Percentiles rank a stretch among this genome's conserved stretches.
phyloP scores from a whole-genome alignment of 2,888 invertebrate species.

The Torymus auratus region DNA sequence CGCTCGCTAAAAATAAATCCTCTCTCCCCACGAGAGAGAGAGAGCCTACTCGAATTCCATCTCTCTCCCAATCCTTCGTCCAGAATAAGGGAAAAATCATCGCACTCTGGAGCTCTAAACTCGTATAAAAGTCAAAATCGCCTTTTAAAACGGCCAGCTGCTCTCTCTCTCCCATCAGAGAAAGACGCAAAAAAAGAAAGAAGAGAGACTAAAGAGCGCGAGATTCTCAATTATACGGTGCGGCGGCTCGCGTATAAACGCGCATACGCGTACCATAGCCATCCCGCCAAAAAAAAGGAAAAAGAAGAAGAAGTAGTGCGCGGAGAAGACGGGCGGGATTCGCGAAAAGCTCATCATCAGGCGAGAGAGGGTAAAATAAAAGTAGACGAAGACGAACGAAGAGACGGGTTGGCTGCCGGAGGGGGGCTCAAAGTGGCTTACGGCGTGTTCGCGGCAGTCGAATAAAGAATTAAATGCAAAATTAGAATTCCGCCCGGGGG shows the following conservation, averaged over 20 bases:
- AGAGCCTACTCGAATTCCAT: slow-evolving; percentile 33
- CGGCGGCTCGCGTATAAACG: slow-evolving; percentile 27
- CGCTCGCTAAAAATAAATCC: slow-evolving; percentile 46
- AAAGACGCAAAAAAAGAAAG: not conserved
- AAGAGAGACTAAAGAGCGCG: slow-evolving; percentile 10
- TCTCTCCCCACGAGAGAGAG: too few relatives aligned
- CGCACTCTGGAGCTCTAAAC: slow-evolving; percentile 13
- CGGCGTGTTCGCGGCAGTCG: slow-evolving; percentile 62
- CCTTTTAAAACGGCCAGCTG: slow-evolving; percentile 22
- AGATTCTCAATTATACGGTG: slow-evolving; percentile 45
- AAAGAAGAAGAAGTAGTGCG: not conserved
- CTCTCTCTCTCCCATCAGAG: not conserved
- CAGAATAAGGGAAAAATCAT: too few relatives aligned
- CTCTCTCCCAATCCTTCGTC: slow-evolving; percentile 3
- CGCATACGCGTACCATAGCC: not conserved
- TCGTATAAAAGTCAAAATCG: slow-evolving; percentile 48
- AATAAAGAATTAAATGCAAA: slow-evolving; percentile 67
- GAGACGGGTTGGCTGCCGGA: not conserved
- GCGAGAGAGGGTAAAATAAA: not conserved
- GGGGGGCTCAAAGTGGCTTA: slow-evolving; percentile 58
- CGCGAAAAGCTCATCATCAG: slow-evolving; percentile 54
- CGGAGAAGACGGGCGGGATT: slow-evolving; percentile 31
- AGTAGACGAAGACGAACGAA: not conserved
- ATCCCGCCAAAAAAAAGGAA: not conserved
- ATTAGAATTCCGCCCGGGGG: slow-evolving; percentile 65